Base-by-base conservation (phyloP, 2,113 vertebrate species). In the Diglossa brunneiventris region DNA sequence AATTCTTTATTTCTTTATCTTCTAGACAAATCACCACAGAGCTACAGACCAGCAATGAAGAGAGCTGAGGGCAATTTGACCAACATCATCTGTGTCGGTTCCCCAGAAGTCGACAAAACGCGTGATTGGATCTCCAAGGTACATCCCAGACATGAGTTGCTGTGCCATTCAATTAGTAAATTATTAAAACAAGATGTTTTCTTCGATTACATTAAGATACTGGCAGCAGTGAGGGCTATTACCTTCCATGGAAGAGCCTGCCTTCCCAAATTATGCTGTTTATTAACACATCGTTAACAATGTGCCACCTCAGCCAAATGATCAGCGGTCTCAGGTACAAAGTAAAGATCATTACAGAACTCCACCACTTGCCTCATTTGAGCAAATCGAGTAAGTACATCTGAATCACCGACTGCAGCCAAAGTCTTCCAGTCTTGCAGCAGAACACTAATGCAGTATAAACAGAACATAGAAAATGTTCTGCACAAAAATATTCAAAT, bases 221-320 rank as follows among this genome's bases (percentile, higher is more conserved):
- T 70, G 55, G 30, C 30, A 84, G 67, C 70, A 80, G 31, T n/a
- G n/a, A 90, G 14, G 79, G 42, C 55, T 77, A 50, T 53, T 83
- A 78, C 19, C 16, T 74, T 75, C 44, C 35, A 92, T 72, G 2
- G 39, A 96, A 77, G 58, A 66, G 53, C 20, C 31, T 69, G 68
- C 63, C 90, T 92, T 94, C 92, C 93, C 62, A 96, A 96, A 96
- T 66, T 73, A 89, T 23, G 12, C 14, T 94, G 68, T 93, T 94
- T 88, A 89, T 80, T 94, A 53, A 61, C 63, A 73, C 85, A 87
- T 41, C 67, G 77, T 96, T 89, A 96, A 76, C 39, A n/a, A 47
- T 16, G 24, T 82, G 72, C 70, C 88, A 90, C 66, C n/a, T 87
- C 89, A 87, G 78, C 69, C 79, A 91, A 90, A 81, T 15, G 7